phyloP scores from a whole-genome alignment of 1,140 invertebrate genomes.

The Spodoptera frugiperda region DNA sequence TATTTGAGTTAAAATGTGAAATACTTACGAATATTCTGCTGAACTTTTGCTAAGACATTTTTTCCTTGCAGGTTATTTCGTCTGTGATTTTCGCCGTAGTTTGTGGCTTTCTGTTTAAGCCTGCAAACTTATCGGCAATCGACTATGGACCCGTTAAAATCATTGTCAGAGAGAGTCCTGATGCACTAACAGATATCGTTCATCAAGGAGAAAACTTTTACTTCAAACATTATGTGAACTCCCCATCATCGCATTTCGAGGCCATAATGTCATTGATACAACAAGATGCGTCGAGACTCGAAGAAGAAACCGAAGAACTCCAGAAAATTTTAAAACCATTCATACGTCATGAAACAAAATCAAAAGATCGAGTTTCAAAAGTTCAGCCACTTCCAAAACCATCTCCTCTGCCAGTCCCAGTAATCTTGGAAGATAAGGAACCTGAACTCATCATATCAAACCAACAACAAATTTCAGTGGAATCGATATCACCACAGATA shows the following conservation, averaged over 20 bases:
- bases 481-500: too few relatives aligned
- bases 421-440: too few relatives aligned
- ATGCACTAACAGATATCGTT: slow-evolving; percentile 41
- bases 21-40: not conserved
- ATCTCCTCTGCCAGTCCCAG: too few relatives aligned
- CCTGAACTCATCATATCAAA: too few relatives aligned
- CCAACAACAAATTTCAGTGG: too few relatives aligned
- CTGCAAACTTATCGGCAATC: not conserved
- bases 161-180: slow-evolving; percentile 37
- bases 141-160: slow-evolving; percentile 35
- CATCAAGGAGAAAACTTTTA: slow-evolving; percentile 62
- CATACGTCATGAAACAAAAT: not conserved
- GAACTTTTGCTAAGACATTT: not conserved
- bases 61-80: slow-evolving; percentile 27
- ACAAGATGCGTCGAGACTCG: not conserved
- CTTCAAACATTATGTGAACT: slow-evolving; percentile 56
- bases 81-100: not conserved
- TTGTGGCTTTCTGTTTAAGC: not conserved
- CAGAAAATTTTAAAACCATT: slow-evolving; percentile 6
- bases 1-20: too few relatives aligned
- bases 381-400: too few relatives aligned
- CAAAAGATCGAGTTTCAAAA: too few relatives aligned
- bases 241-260: slow-evolving; percentile 10
- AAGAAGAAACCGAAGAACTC: not conserved
- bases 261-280: not conserved